Evolutionary conservation across 2,888 invertebrate species (phyloP).

Genomic region (Formica aserva): DNA sequence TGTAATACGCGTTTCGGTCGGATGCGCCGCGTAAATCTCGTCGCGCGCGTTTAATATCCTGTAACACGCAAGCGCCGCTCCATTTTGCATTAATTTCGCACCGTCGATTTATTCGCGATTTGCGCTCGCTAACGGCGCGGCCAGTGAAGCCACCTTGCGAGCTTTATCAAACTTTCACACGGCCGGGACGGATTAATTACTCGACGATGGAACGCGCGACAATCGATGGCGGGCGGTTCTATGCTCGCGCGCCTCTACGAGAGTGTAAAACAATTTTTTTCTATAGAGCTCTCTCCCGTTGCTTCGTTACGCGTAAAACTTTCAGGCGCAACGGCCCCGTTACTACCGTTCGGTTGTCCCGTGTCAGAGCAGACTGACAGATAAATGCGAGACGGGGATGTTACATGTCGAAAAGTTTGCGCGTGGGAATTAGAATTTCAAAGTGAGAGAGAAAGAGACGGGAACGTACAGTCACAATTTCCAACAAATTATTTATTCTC

Average conservation of each 20-base stretch:
- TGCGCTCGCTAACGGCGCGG: slow-evolving; percentile 37
- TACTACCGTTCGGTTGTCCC: slow-evolving; percentile 34
- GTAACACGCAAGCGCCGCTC: slow-evolving; percentile 21
- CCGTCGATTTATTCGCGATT: slow-evolving; percentile 55
- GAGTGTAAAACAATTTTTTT: slow-evolving; percentile 42
- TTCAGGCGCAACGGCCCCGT: slow-evolving; percentile 17
- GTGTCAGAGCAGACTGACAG: slow-evolving; percentile 37
- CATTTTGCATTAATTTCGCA: slow-evolving; percentile 55
- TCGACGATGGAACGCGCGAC: slow-evolving; percentile 37
- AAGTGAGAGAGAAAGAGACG: neutral
- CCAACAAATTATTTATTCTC: slow-evolving; percentile 46
- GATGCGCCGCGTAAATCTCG: slow-evolving; percentile 47
- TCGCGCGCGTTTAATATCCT: slow-evolving; percentile 44
- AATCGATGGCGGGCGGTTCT: slow-evolving; percentile 16
- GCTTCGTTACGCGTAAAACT: slow-evolving; percentile 42
- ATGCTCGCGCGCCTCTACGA: slow-evolving; percentile 17
- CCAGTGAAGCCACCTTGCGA: slow-evolving; percentile 30
- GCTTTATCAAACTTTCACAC: slow-evolving; percentile 51
- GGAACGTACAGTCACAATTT: neutral
- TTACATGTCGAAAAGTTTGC: slow-evolving; percentile 52
- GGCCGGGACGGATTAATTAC: slow-evolving; percentile 48
- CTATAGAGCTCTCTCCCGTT: neutral
- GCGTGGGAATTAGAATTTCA: slow-evolving; percentile 48
- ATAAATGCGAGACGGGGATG: slow-evolving; percentile 40
- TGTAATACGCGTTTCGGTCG: slow-evolving; percentile 36